Percentiles rank a stretch among this genome's conserved stretches.
Evolutionary conservation across 1,140 invertebrate genomes (phyloP).

Genomic region (Sweltsa coloradensis): DNA sequence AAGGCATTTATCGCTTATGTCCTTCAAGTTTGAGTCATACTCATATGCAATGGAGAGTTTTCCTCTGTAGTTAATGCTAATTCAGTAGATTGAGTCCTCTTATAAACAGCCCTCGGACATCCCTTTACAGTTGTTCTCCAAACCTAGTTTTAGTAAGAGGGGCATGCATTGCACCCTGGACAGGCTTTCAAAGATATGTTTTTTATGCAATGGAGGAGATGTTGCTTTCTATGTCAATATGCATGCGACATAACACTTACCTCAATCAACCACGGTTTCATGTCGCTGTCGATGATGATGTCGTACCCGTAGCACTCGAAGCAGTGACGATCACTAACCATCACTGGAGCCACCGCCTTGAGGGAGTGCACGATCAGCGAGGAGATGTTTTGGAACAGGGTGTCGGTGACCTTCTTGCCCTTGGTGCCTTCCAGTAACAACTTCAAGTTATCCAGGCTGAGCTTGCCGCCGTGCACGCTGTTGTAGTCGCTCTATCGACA

Average conservation of each 20-base stretch:
- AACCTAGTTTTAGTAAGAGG: background rate
- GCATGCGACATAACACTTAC: constrained; percentile 16
- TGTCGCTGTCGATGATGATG: constrained; percentile 14
- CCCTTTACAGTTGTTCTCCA: background rate
- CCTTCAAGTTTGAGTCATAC: no score
- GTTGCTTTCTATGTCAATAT: background rate
- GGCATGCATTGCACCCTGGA: background rate
- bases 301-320: constrained; percentile 24
- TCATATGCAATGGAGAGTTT: no score
- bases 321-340: constrained; percentile 39
- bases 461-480: constrained; percentile 85
- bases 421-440: constrained; percentile 45
- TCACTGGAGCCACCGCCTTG: constrained; percentile 38
- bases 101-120: no score
- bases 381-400: constrained; percentile 29
- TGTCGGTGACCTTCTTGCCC: constrained; percentile 35
- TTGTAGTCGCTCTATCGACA: constrained; percentile 82
- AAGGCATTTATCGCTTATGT: no score
- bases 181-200: background rate
- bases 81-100: no score
- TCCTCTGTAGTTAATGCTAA: no score
- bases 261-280: constrained; percentile 49
- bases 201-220: background rate
- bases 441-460: constrained; percentile 81
- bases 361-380: constrained; percentile 41